Evolutionary conservation across 1,140 invertebrate genomes (phyloP), one percentile per base, ranked within the genome.

Genomic region (Sinonovacula constricta): DNA sequence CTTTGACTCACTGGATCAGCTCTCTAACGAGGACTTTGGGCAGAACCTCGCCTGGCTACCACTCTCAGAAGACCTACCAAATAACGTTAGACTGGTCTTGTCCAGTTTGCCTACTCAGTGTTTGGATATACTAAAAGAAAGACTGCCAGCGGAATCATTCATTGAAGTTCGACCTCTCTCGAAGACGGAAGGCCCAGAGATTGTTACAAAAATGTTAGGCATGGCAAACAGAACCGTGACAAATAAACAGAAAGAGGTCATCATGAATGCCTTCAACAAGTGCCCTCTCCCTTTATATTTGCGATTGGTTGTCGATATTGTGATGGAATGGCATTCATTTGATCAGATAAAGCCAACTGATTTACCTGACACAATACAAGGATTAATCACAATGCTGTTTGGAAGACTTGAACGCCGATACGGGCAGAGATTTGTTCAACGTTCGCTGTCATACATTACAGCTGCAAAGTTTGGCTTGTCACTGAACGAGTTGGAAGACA

Each of bases 141-240:
- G 81, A 36, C 53, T 82, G 15, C 39, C 54, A 24, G 53, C 67
- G 15, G 75, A 79, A 36, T 30, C 57, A 12, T 72, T 59, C 59
- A 36, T 86, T 33, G 70, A 86, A 60, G 67, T 88, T n/a, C 30
- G 66, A 49, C 67, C 82, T 18, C 33, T 88, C 15, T 75, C 79
- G 5, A 18, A 71, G 1, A 33, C 71, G 22, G 81, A 85, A 45
- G 81, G 84, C 54, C 78, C 82, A 34, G 53, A 82, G 12, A 79
- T 88, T 15, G 62, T 85, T 5, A 80, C 80, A 39, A 70, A 77
- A 22, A 77, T 85, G 80, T 56, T 88, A n/a, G 60, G 82, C 36
- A 59, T 79, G 22, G 49, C 60, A 57, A 26, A 74, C 10, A 98
- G 97, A 88, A 96, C 91, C 10, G 84, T 98, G 56, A 74, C 81